Evolutionary conservation across 1,140 invertebrate species (phyloP).

Genomic region (honey bee (Apis mellifera)): Amel_HAv3.1 CM009939.2:3875501-3876000

Average conservation of each 20-base stretch:
- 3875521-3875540: slow-evolving; percentile 83
- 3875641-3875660: not conserved
- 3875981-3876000: slow-evolving; percentile 17
- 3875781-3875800: slow-evolving; percentile 30
- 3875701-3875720: slow-evolving; percentile 27
- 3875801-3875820: slow-evolving; percentile 40
- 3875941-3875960: slow-evolving; percentile 22
- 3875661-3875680: slow-evolving; percentile 41
- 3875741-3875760: not conserved
- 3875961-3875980: slow-evolving; percentile 17
- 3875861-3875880: slow-evolving; percentile 70
- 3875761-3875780: slow-evolving; percentile 1
- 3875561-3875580: slow-evolving; percentile 82
- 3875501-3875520: slow-evolving; percentile 84
- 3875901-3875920: slow-evolving; percentile 72
- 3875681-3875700: slow-evolving; percentile 50
- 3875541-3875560: slow-evolving; percentile 83
- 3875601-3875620: slow-evolving; percentile 70
- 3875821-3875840: slow-evolving; percentile 63
- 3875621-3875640: slow-evolving; percentile 42
- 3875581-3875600: slow-evolving; percentile 61
- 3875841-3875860: slow-evolving; percentile 65
- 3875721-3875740: slow-evolving; percentile 39
- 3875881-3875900: slow-evolving; percentile 74
- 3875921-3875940: slow-evolving; percentile 54